Conservation (phyloP, 2,888 invertebrate genomes). For the Sarcophaga carnaria region DNA sequence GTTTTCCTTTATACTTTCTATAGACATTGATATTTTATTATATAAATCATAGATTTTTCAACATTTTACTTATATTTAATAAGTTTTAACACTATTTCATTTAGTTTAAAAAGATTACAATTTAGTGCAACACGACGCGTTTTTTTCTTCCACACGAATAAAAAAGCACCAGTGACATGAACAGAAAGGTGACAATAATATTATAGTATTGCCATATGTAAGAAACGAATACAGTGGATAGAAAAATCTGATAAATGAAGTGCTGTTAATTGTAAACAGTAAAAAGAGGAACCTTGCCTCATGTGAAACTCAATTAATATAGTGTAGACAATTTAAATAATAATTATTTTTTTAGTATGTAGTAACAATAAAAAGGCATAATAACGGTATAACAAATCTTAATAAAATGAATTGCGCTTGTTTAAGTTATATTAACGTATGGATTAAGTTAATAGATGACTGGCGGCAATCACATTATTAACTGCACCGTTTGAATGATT, state of each 20-base stretch:
- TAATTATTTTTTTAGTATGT: too few relatives aligned
- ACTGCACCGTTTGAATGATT: too few relatives aligned
- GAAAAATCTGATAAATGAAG: neutral
- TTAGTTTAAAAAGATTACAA: conserved; percentile 51
- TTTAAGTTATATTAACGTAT: too few relatives aligned
- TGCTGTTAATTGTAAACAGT: neutral
- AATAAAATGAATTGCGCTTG: too few relatives aligned
- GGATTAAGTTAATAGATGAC: too few relatives aligned
- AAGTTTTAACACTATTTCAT: conserved; percentile 44
- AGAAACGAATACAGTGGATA: neutral
- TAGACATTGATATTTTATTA: conserved; percentile 12
- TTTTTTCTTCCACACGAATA: conserved; percentile 61
- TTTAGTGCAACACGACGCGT: conserved; percentile 65
- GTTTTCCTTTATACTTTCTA: conserved; percentile 1
- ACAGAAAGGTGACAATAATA: conserved; percentile 41
- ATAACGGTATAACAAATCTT: too few relatives aligned
- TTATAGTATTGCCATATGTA: conserved; percentile 33
- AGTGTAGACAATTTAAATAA: too few relatives aligned
- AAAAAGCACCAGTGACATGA: conserved; percentile 49
- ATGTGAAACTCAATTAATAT: too few relatives aligned
- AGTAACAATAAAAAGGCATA: too few relatives aligned
- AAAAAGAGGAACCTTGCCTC: too few relatives aligned
- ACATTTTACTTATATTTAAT: conserved; percentile 43
- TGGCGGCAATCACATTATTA: too few relatives aligned
- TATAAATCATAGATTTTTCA: conserved; percentile 1